A percentile compares a stretch with the other conserved stretches of the same genome.
Evolutionary conservation across 2,113 vertebrate species (phyloP).

Genomic region (Lichenostomus cassidix): DNA sequence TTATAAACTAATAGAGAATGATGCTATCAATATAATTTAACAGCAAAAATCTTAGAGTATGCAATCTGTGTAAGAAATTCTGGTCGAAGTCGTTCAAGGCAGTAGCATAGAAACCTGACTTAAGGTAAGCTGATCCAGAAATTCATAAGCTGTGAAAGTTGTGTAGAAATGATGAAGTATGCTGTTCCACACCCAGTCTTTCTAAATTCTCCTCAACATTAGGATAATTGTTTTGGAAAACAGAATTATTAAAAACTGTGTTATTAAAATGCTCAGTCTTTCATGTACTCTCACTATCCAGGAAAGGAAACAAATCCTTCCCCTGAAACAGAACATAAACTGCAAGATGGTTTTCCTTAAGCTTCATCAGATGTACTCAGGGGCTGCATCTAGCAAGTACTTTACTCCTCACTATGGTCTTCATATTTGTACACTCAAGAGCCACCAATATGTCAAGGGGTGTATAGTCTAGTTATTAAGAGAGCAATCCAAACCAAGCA

Average conservation of each 20-base stretch:
- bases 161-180: not conserved
- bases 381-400: not conserved
- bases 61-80: not conserved
- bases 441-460: not conserved
- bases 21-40: not conserved
- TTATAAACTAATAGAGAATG: not conserved
- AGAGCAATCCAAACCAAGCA: not conserved
- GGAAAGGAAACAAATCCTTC: not conserved
- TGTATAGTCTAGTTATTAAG: rapidly evolving
- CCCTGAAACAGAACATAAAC: not conserved
- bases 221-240: not conserved
- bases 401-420: not conserved
- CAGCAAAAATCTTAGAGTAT: not conserved
- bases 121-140: not conserved
- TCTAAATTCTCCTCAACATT: not conserved
- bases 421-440: not conserved
- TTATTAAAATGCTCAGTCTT: not conserved
- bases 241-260: not conserved
- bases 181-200: not conserved
- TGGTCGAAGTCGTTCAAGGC: not conserved
- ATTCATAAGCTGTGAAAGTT: not conserved
- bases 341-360: not conserved
- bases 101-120: not conserved
- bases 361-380: not conserved
- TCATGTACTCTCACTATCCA: not conserved